phyloP scores from a whole-genome alignment of 2,888 invertebrate genomes.

The Beris morrisii region DNA sequence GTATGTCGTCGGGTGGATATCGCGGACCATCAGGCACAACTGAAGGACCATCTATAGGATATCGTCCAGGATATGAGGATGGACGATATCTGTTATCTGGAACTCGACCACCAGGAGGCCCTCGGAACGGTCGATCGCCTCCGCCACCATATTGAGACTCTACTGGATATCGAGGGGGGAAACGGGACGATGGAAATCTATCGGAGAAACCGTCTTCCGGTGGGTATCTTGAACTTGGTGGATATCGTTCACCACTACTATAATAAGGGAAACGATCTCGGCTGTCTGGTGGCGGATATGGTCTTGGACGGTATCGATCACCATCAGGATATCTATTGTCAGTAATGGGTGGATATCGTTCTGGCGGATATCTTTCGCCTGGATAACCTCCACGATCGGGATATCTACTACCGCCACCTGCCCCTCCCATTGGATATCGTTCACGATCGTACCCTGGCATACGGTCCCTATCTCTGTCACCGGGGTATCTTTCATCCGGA shows the following conservation, averaged over 20 bases:
- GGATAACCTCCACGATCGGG: slow-evolving; percentile 57
- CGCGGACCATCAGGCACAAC: slow-evolving; percentile 36
- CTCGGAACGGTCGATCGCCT: slow-evolving; percentile 35
- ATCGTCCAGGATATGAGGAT: slow-evolving; percentile 43
- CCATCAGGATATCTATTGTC: slow-evolving; percentile 34
- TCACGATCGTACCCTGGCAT: slow-evolving; percentile 56
- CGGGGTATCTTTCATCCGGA: slow-evolving; percentile 44
- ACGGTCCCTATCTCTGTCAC: slow-evolving; percentile 50
- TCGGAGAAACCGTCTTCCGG: slow-evolving; percentile 41
- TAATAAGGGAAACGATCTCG: slow-evolving; percentile 41
- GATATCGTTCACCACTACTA: slow-evolving; percentile 42
- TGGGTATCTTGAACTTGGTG: slow-evolving; percentile 40
- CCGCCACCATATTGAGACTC: slow-evolving; percentile 42
- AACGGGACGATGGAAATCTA: slow-evolving; percentile 50
- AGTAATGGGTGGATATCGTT: slow-evolving; percentile 31
- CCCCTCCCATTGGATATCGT: slow-evolving; percentile 42
- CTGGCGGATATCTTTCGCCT: slow-evolving; percentile 39
- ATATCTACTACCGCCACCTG: slow-evolving; percentile 43
- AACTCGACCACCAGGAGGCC: background rate
- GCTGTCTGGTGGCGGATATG: slow-evolving; percentile 35
- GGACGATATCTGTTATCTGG: slow-evolving; percentile 15
- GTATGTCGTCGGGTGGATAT: slow-evolving; percentile 53
- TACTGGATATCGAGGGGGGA: slow-evolving; percentile 49
- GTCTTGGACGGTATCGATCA: slow-evolving; percentile 15
- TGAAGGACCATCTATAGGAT: slow-evolving; percentile 48